Evolutionary conservation across 1,140 invertebrate genomes (phyloP).

Genomic region (Drosophila navojoa): DNA sequence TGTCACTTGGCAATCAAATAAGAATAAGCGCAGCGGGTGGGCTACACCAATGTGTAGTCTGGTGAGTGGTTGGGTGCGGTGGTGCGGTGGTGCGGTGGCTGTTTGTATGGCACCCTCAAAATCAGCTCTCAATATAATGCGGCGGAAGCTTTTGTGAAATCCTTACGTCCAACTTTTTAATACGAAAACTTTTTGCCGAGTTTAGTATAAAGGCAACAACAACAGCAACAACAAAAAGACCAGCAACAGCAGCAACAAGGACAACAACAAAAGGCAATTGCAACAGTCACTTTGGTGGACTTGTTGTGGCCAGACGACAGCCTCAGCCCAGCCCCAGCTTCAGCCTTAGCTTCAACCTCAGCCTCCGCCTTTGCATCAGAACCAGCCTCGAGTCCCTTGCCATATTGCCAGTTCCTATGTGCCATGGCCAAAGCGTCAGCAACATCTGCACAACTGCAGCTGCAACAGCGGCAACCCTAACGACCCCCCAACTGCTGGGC

Average conservation of each 20-base stretch:
- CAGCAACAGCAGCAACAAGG: conserved; percentile 10
- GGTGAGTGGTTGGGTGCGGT: neutral
- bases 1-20: conserved; percentile 78
- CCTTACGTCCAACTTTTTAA: conserved; percentile 82
- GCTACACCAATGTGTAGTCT: neutral
- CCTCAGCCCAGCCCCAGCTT: conserved; percentile 28
- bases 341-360: conserved; percentile 13
- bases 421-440: conserved; percentile 29
- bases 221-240: conserved; percentile 39
- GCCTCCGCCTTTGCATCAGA: conserved; percentile 22
- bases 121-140: conserved; percentile 81
- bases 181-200: conserved; percentile 76
- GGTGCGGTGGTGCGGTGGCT: conserved; percentile 12
- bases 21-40: conserved; percentile 38
- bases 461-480: conserved; percentile 1
- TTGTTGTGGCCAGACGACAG: conserved; percentile 72
- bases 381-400: neutral
- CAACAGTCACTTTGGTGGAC: conserved; percentile 78
- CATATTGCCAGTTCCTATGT: conserved; percentile 59
- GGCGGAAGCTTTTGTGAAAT: conserved; percentile 80
- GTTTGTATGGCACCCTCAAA: conserved; percentile 56
- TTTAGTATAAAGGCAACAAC: conserved; percentile 68
- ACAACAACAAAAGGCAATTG: conserved; percentile 73
- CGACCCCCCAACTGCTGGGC: neutral
- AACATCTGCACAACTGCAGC: conserved; percentile 5